Evolutionary conservation across 2,888 invertebrate species (phyloP), one percentile per base, ranked within the genome.

Genomic region (Pollenia griseotomentosa): DNA sequence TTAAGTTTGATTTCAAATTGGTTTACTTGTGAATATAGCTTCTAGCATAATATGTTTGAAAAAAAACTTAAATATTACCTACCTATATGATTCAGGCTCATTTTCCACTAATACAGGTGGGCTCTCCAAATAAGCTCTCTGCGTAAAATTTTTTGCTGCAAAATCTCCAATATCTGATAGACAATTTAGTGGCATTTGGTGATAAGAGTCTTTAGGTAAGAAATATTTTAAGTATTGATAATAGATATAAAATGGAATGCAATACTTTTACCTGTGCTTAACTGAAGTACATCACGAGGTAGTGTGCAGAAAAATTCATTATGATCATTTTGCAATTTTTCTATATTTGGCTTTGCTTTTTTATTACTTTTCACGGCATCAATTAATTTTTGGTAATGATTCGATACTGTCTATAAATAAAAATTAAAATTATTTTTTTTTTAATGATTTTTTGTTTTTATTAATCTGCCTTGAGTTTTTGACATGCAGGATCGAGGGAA

Each of bases 381-480:
- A 4, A 89, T 77, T 12, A 89, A 40, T 53, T 84, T 83, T 63
- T 89, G 86, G 71, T 88, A 89, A 16, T 88, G 82, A 65, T 88
- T 89, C 11, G 88, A 84, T 40, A 88, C 74, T 75, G 83, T 81
- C 89, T 89, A 68, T 3, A 23, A 19, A 55, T 59, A 55, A 10
- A 19, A 16, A 55, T 10, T 1, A 33, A n/a, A 14, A 40, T 33
- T 12, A 14, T 33, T 12, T 2, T 59, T 14, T 59, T 33, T 5
- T 33, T 11, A 40, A 14, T 59, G 5, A 23, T 33, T 4, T 0
- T 11, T 4, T 46, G 2, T 16, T 9, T 3, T 0, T 16, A 78
- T 33, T 57, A 19, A 12, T 16, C 44, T 83, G 88, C 89, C 86
- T 87, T 86, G 0, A 92, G 70, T 16, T 91, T 91, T 71, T 89